A percentile compares a stretch with the other conserved stretches of the same genome.
Evolutionary conservation across 2,797 vertebrate species (phyloP).

Genomic region (Oryzias sinensis): DNA sequence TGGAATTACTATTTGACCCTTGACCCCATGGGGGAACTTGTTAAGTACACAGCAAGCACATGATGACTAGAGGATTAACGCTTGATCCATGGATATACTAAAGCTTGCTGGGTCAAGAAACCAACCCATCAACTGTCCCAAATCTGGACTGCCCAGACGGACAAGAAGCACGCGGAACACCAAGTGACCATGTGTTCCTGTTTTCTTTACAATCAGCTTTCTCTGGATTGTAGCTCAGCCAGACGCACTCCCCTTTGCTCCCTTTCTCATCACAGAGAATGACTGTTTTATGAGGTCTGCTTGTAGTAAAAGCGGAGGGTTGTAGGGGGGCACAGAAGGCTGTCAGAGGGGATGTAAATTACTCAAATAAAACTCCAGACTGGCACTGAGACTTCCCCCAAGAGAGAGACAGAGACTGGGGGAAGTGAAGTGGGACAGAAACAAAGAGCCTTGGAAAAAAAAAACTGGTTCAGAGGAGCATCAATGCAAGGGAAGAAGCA

Average conservation of each 20-base stretch:
- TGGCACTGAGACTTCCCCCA: conserved; percentile 59
- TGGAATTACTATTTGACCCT: conserved; percentile 51
- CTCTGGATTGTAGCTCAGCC: conserved; percentile 59
- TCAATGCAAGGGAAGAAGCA: conserved; percentile 5
- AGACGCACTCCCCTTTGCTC: conserved; percentile 31
- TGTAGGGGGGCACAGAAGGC: conserved; percentile 62
- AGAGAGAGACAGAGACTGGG: conserved; percentile 30
- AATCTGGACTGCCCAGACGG: conserved; percentile 2
- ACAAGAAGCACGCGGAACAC: background rate
- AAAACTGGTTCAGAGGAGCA: conserved; percentile 7
- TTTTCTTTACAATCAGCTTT: conserved; percentile 54
- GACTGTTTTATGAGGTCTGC: conserved; percentile 70
- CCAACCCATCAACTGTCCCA: conserved; percentile 30
- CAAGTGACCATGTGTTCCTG: conserved; percentile 38
- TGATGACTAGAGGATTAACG: conserved; percentile 58
- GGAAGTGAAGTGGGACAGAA: conserved; percentile 12
- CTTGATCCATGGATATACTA: conserved; percentile 55
- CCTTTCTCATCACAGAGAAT: conserved; percentile 63
- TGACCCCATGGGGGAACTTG: conserved; percentile 22
- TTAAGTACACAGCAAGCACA: conserved; percentile 51
- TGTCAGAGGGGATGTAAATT: conserved; percentile 73
- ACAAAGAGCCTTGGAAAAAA: conserved; percentile 4
- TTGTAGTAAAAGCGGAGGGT: conserved; percentile 69
- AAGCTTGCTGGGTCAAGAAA: conserved; percentile 56
- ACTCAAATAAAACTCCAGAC: conserved; percentile 73